Evolutionary conservation across 1,140 invertebrate species (phyloP).

Genomic region (Camponotus floridanus): DNA sequence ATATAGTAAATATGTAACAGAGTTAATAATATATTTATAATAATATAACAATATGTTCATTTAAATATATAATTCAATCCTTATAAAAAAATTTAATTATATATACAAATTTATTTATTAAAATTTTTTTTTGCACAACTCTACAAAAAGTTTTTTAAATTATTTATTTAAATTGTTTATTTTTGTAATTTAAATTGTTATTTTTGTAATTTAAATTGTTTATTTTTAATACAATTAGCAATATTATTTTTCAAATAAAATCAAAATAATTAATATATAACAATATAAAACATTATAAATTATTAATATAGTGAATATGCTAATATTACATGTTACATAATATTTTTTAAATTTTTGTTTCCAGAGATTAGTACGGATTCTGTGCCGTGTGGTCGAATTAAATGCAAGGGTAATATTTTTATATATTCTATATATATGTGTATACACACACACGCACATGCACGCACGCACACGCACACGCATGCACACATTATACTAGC

Average conservation of each 20-base stretch:
- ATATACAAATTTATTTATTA: neutral
- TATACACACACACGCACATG: conserved; percentile 6
- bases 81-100: neutral
- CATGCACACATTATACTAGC: neutral
- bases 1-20: no score
- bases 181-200: neutral
- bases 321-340: conserved; percentile 7
- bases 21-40: neutral
- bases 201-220: neutral
- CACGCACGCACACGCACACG: neutral
- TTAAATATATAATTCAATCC: neutral
- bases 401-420: conserved; percentile 75
- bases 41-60: neutral
- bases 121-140: neutral
- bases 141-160: neutral
- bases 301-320: neutral
- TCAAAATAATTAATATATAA: conserved; percentile 16
- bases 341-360: conserved; percentile 48
- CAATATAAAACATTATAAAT: no score
- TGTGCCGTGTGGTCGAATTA: conserved; percentile 79
- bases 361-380: conserved; percentile 79
- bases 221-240: neutral
- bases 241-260: neutral
- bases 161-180: neutral
- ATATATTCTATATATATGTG: neutral